These are phyloP conservation scores for Rhabditophanes sp. DNA, from an alignment of 2,888 invertebrate genomes.

Conservation along the genomic window DNA sequence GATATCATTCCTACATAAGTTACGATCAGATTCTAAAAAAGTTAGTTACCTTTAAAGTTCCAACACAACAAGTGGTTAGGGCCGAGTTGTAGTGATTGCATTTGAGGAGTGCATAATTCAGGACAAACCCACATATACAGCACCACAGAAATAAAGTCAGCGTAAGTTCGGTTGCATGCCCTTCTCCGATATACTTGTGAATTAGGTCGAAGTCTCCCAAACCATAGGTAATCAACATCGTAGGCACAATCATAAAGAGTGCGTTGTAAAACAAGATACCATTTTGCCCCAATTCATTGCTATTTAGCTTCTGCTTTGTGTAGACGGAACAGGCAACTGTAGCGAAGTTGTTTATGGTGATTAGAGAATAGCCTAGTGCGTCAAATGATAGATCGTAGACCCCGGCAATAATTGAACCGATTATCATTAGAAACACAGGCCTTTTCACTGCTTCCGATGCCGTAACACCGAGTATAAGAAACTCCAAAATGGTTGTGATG, in stretches of 20 bases:
- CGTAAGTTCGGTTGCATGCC: constrained; percentile 24
- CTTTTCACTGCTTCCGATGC: constrained; percentile 61
- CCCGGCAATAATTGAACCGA: constrained; percentile 79
- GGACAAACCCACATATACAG: constrained; percentile 85
- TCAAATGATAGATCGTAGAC: constrained; percentile 82
- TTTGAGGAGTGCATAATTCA: constrained; percentile 81
- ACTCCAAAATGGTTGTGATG: constrained; percentile 89
- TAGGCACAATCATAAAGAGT: constrained; percentile 47
- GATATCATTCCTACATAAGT: constrained; percentile 95
- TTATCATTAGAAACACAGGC: constrained; percentile 84
- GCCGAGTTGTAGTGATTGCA: constrained; percentile 93
- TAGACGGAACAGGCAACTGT: constrained; percentile 95
- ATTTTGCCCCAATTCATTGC: constrained; percentile 53
- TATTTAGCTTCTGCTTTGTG: constrained; percentile 85
- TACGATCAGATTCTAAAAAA: constrained; percentile 65
- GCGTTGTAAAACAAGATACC: constrained; percentile 50
- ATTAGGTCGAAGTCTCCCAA: constrained; percentile 45
- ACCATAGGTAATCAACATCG: constrained; percentile 33
- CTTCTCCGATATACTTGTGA: constrained; percentile 21
- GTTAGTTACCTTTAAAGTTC: constrained; percentile 63
- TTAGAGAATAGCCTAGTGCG: constrained; percentile 69
- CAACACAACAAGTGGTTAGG: constrained; percentile 93
- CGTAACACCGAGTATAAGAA: too few relatives aligned
- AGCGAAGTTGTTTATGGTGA: constrained; percentile 75
- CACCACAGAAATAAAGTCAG: constrained; percentile 58